A percentile compares a stretch with the other conserved stretches of the same genome.
Evolutionary conservation across 2,888 invertebrate species (phyloP).

Genomic region (Caenorhabditis auriculariae): DNA sequence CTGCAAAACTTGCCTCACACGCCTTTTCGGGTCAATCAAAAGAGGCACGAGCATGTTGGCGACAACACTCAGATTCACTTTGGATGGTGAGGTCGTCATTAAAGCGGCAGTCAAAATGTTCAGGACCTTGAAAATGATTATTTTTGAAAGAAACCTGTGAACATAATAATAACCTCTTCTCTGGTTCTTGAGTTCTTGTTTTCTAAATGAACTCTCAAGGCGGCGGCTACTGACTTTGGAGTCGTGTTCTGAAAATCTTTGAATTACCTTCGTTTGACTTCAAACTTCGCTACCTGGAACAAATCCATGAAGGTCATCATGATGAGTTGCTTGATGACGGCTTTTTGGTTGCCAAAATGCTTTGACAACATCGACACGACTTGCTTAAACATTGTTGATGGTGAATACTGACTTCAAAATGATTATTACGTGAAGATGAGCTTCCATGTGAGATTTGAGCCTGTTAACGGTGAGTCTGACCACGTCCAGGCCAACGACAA

Average conservation of each 20-base stretch:
- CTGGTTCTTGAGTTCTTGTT: constrained; percentile 71
- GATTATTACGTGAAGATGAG: constrained; percentile 31
- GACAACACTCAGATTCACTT: constrained; percentile 70
- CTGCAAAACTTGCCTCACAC: constrained; percentile 69
- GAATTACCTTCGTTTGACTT: too few species aligned
- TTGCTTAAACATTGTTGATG: constrained; percentile 44
- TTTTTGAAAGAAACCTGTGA: neutral
- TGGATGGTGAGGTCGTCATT: constrained; percentile 78
- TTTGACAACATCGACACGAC: constrained; percentile 66
- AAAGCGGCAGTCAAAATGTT: constrained; percentile 78
- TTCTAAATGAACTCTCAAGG: constrained; percentile 67
- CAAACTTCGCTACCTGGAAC: constrained; percentile 69
- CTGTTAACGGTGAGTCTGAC: constrained; percentile 66
- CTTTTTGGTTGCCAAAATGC: constrained; percentile 68
- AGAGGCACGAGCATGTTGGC: constrained; percentile 67
- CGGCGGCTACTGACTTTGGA: constrained; percentile 69
- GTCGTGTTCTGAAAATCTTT: constrained; percentile 40
- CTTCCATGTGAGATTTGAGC: constrained; percentile 58
- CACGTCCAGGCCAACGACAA: constrained; percentile 67
- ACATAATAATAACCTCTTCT: constrained; percentile 69
- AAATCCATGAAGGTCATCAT: constrained; percentile 68
- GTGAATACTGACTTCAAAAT: neutral
- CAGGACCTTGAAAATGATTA: constrained; percentile 67
- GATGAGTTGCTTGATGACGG: constrained; percentile 66
- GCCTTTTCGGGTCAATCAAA: constrained; percentile 73